Evolutionary conservation across 2,113 vertebrate species (phyloP).

Genomic region (human): GRCh38 chr21:38556501-38557000

Average conservation of each 20-base stretch:
- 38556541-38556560: neutral
- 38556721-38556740: neutral
- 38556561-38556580: neutral
- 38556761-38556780: too few relatives aligned
- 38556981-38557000: neutral
- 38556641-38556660: neutral
- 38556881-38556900: neutral
- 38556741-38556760: neutral
- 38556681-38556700: neutral
- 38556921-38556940: neutral
- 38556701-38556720: neutral
- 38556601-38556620: neutral
- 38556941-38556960: neutral
- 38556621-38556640: too few relatives aligned
- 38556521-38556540: neutral
- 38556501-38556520: neutral
- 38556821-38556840: neutral
- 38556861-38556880: too few relatives aligned
- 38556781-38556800: neutral
- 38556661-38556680: neutral
- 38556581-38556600: neutral
- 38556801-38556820: neutral
- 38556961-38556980: neutral
- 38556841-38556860: neutral
- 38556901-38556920: neutral